phyloP scores from a whole-genome alignment of 53 echinoderm and acorn worm species.

The Echinarachnius parma region DNA sequence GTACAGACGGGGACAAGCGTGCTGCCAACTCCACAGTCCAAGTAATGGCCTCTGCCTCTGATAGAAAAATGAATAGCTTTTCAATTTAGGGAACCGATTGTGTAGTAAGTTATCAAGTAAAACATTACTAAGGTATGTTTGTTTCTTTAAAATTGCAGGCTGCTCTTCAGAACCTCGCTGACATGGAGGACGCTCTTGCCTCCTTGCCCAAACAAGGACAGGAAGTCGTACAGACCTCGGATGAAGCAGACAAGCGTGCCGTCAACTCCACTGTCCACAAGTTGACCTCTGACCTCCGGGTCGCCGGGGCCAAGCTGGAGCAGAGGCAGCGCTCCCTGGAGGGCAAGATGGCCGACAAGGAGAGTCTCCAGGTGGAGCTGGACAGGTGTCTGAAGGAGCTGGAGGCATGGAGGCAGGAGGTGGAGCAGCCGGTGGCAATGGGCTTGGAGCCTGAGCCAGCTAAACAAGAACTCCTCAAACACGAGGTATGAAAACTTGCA shows the following conservation, averaged over 20 bases:
- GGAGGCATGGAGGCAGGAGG: constrained; percentile 45
- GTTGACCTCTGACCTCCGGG: constrained; percentile 37
- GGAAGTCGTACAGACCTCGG: constrained; percentile 59
- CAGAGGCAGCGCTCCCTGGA: constrained; percentile 54
- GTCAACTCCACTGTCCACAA: constrained; percentile 47
- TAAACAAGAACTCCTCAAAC: constrained; percentile 59
- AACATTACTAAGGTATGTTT: no score
- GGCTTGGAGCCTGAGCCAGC: constrained; percentile 62
- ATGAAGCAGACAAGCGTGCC: constrained; percentile 54
- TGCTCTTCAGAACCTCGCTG: constrained; percentile 53
- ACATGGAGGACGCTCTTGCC: constrained; percentile 36
- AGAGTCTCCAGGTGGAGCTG: constrained; percentile 60
- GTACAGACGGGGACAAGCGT: constrained; percentile 54
- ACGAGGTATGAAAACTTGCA: constrained; percentile 54
- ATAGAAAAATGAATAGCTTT: no score
- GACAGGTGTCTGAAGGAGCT: constrained; percentile 65
- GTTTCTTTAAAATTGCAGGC: no score
- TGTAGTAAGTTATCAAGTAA: no score
- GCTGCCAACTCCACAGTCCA: constrained; percentile 46
- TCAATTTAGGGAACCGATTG: no score
- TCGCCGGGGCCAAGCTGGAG: constrained; percentile 43
- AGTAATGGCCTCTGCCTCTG: constrained; percentile 31
- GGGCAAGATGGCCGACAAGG: constrained; percentile 63
- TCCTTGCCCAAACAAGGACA: constrained; percentile 56
- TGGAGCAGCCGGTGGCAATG: constrained; percentile 50